Conservation (phyloP, 2,797 vertebrate species). For the Pseudocheirus occidentalis region DNA sequence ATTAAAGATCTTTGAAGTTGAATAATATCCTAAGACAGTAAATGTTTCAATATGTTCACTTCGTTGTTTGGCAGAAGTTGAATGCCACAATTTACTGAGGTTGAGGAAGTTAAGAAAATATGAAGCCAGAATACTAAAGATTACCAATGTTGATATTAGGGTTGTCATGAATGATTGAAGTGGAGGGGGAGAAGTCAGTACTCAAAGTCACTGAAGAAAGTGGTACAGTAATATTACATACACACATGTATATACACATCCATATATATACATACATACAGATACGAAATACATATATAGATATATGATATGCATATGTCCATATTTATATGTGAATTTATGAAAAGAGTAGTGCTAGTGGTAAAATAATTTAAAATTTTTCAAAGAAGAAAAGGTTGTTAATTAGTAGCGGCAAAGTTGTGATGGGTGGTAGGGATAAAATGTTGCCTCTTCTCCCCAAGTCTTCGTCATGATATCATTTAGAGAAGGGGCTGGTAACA, state of each 20-base stretch:
- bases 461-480: neutral
- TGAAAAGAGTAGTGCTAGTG: neutral
- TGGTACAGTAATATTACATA: neutral
- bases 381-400: neutral
- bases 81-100: neutral
- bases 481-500: neutral
- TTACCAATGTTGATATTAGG: no score
- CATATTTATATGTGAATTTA: neutral
- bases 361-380: neutral
- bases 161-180: neutral
- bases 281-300: no score
- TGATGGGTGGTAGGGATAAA: neutral
- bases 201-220: neutral
- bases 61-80: neutral
- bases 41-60: neutral
- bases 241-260: no score
- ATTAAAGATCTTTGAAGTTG: neutral
- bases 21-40: neutral
- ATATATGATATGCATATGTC: no score
- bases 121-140: neutral
- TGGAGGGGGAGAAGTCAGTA: neutral
- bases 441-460: neutral
- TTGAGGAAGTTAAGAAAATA: neutral
- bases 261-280: no score
- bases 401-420: neutral